phyloP scores from a whole-genome alignment of 2,113 vertebrate species.

The Rhadina sibilatrix region DNA sequence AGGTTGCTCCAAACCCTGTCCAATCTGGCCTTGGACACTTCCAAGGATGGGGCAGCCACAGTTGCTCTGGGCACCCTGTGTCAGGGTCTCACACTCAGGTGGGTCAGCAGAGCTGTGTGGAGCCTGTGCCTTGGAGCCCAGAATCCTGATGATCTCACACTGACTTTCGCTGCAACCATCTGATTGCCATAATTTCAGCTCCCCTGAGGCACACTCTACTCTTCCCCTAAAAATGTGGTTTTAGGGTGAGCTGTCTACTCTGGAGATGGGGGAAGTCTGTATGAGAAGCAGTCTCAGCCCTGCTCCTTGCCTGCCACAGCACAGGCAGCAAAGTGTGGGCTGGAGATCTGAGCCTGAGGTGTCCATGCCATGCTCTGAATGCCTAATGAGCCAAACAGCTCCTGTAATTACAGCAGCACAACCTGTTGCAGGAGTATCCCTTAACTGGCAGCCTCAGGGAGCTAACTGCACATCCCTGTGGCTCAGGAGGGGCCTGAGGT shows the following conservation, averaged over 20 bases:
- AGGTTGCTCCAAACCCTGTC: not conserved
- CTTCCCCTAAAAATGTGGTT: not conserved
- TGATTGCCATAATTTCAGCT: not conserved
- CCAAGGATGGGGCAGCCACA: not conserved
- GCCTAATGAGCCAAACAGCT: not conserved
- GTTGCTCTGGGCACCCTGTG: not conserved
- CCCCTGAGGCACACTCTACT: not conserved
- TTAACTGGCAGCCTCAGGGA: not conserved
- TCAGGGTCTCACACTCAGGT: not conserved
- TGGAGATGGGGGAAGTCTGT: rapidly evolving
- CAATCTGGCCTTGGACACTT: not conserved
- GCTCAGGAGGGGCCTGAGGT: rapidly evolving
- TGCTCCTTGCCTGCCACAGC: not conserved
- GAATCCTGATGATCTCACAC: not conserved
- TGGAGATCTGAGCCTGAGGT: not conserved
- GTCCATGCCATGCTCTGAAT: rapidly evolving
- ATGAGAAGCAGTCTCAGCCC: not conserved
- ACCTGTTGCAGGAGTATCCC: not conserved
- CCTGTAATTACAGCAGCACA: not conserved
- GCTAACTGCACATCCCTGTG: rapidly evolving
- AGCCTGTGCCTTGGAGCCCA: not conserved
- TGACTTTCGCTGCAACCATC: rapidly evolving
- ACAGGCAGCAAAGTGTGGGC: not conserved
- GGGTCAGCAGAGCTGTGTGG: not conserved
- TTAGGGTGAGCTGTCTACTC: not conserved